Evolutionary conservation across 2,113 vertebrate species (phyloP).

Genomic region (Lepus timidus): DNA sequence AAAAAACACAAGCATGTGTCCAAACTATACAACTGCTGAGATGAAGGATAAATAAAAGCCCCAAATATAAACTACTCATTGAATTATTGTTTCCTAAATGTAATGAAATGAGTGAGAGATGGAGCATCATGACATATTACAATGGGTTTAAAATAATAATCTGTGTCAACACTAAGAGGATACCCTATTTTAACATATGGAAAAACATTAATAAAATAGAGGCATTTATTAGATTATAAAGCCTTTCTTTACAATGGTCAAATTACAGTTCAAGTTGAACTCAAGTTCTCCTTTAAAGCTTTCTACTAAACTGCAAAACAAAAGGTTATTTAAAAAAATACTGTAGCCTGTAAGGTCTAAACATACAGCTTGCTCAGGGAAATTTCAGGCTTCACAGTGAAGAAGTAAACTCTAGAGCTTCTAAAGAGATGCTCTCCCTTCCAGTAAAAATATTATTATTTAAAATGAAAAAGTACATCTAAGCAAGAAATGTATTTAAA

Average conservation of each 20-base stretch:
- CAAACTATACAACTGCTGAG: slow-evolving; percentile 59
- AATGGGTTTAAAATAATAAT: slow-evolving; percentile 51
- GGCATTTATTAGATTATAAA: slow-evolving; percentile 47
- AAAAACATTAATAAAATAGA: slow-evolving; percentile 60
- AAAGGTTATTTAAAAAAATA: slow-evolving; percentile 27
- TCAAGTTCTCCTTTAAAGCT: slow-evolving; percentile 49
- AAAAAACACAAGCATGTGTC: neutral
- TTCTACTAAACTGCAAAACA: neutral
- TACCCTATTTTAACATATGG: neutral
- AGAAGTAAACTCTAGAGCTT: slow-evolving; percentile 31
- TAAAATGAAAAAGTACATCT: slow-evolving; percentile 9
- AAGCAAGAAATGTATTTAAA: slow-evolving; percentile 36
- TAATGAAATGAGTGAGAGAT: slow-evolving; percentile 37
- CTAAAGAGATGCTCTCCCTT: slow-evolving; percentile 8
- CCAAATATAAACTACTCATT: slow-evolving; percentile 44
- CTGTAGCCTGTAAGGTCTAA: neutral
- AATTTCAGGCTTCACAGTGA: neutral
- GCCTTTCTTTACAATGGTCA: neutral
- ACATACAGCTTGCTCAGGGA: neutral
- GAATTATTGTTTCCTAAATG: slow-evolving; percentile 30
- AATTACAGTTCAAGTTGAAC: slow-evolving; percentile 51
- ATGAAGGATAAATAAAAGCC: slow-evolving; percentile 29
- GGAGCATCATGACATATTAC: neutral
- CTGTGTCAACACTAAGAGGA: slow-evolving; percentile 7
- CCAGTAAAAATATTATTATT: slow-evolving; percentile 43